These are phyloP conservation scores for Parus major DNA, from an alignment of 2,113 vertebrate species.

Conservation along the genomic window DNA sequence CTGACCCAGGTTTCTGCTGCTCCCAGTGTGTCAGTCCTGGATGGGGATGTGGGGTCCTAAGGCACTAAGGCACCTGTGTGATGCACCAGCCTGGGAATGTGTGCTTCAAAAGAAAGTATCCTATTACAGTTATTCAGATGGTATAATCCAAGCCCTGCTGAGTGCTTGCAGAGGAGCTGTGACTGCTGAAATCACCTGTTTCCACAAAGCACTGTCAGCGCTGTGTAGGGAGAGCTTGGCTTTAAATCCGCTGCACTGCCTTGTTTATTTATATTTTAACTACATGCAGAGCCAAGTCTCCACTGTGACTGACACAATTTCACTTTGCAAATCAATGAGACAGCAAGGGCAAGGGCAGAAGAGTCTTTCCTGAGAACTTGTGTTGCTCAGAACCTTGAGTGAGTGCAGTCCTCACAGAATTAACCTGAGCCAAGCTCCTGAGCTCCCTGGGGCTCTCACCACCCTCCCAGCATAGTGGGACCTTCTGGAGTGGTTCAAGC, in stretches of 20 bases:
- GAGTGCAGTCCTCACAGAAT: neutral
- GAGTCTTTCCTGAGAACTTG: neutral
- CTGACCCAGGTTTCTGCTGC: neutral
- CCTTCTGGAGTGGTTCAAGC: neutral
- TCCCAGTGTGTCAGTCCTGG: neutral
- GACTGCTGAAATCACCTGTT: neutral
- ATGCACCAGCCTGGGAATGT: neutral
- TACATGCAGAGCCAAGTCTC: neutral
- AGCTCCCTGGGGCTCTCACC: neutral
- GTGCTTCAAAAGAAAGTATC: neutral
- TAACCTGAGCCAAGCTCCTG: neutral
- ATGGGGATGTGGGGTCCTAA: neutral
- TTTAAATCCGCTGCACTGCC: neutral
- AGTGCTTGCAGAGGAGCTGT: neutral
- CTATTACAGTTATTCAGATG: neutral
- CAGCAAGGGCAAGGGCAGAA: neutral
- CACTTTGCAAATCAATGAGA: neutral
- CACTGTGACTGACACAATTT: neutral
- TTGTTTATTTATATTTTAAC: slow-evolving; percentile 8
- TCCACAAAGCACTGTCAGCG: neutral
- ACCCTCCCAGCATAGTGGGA: neutral
- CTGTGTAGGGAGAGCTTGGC: neutral
- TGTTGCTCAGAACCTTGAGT: neutral
- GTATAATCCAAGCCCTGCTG: neutral
- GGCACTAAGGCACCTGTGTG: neutral